These are phyloP conservation scores for Drosophila sproati DNA, from an alignment of 1,140 invertebrate species.

Conservation along the genomic window DNA sequence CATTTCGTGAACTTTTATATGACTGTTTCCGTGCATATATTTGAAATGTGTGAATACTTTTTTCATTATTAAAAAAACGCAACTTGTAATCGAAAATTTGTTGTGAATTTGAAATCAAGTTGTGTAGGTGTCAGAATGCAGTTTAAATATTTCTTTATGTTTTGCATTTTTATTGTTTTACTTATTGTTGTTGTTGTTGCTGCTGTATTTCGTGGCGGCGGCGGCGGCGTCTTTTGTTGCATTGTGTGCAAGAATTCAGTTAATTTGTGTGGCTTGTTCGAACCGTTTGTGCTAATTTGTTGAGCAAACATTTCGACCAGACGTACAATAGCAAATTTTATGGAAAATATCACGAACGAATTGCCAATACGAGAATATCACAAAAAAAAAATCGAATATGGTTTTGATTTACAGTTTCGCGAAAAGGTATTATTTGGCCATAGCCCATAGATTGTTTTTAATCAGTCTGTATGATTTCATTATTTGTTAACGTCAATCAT, in stretches of 20 bases:
- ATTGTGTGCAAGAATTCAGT: slow-evolving; percentile 67
- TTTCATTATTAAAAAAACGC: no score
- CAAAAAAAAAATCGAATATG: neutral
- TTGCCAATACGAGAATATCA: slow-evolving; percentile 5
- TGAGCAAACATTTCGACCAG: slow-evolving; percentile 67
- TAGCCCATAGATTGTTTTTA: neutral
- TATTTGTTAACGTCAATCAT: slow-evolving; percentile 26
- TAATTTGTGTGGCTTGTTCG: slow-evolving; percentile 57
- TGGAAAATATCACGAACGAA: slow-evolving; percentile 69
- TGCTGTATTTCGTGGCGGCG: no score
- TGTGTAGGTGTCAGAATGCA: slow-evolving; percentile 46
- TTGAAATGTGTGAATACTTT: neutral
- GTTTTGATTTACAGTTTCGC: neutral
- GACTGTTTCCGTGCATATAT: neutral
- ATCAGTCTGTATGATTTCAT: slow-evolving; percentile 26
- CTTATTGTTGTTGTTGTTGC: neutral
- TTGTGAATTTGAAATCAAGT: neutral
- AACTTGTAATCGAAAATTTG: neutral
- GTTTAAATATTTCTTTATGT: slow-evolving; percentile 12
- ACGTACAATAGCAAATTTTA: slow-evolving; percentile 38
- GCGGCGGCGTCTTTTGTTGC: slow-evolving; percentile 41
- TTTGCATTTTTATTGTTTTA: neutral
- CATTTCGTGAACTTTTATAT: slow-evolving; percentile 36
- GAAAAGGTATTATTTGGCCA: no score
- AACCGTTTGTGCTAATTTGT: slow-evolving; percentile 69